Base-by-base conservation (phyloP, 2,888 invertebrate species). In the Lepetodrilus schrolli region DNA sequence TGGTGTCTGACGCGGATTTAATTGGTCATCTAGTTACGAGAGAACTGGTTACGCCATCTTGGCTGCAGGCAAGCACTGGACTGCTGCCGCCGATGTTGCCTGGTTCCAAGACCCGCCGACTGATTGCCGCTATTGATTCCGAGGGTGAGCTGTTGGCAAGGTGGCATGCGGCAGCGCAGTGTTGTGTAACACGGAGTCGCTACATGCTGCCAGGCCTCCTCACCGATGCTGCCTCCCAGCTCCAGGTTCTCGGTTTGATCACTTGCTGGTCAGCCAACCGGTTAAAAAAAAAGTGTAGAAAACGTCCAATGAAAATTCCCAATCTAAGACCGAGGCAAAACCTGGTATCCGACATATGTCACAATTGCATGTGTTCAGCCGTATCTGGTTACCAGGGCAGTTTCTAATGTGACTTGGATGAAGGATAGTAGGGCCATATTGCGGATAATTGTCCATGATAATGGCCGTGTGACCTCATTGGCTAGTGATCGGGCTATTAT, bases 11-110 rank as follows among this genome's bases (percentile, higher is more conserved):
- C 58, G 10, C 26, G 26, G 58, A 34, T 34, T 8, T 30, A 58
- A 58, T 58, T 58, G 58, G 58, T 58, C 58, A 58, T 58, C 58
- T 58, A 17, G 58, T 26, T 30, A 58, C 58, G 8, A n/a, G 58
- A 58, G 17, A 34, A 58, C 58, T 58, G 58, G 58, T 30, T 58
- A 23, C 58, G 17, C 43, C 43, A 43, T 34, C 1, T 48, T 17
- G 58, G n/a, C 58, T 30, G 58, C 17, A 26, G 58, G 30, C 58
- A 30, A 26, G 58, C 58, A n/a, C n/a, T n/a, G n/a, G n/a, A n/a
- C n/a, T n/a, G n/a, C n/a, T n/a, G n/a, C n/a, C n/a, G n/a, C n/a
- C n/a, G n/a, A n/a, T n/a, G n/a, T n/a, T n/a, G n/a, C n/a, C n/a
- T n/a, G n/a, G n/a, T n/a, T n/a, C n/a, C n/a, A n/a, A n/a, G n/a